Base-by-base conservation (phyloP, 1,140 invertebrate species). In the Wasmannia auropunctata region DNA sequence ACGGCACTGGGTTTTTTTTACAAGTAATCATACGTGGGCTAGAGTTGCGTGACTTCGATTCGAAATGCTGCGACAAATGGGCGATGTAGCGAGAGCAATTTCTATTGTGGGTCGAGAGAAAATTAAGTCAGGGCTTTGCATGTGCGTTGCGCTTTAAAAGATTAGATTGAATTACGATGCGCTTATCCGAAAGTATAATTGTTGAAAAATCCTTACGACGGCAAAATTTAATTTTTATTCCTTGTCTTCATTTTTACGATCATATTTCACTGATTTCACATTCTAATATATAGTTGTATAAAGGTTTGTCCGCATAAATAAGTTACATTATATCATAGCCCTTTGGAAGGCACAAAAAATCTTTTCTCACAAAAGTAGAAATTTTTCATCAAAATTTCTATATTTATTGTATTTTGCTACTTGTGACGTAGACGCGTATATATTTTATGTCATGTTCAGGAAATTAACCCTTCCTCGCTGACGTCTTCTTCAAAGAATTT, bases 1-100 rank as follows among this genome's bases (percentile, higher is more conserved):
- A 31, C 7, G 49, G 49, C 34, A 72, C 37, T 56, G 65, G 31
- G 8, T 70, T 74, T 83, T n/a, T 81, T 83, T 72, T 83, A 83
- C 67, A 58, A 54, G 16, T 83, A 72, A 34, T 58, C 67, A 11
- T 49, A 43, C 62, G 22, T 40, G 8, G 37, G 19, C 19, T 40
- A 58, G 51, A 28, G 34, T 37, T 69, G 46, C 54, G 62, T 77
- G 25, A 63, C 25, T 63, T 63, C 14, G 19, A 63, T 31, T 43
- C 25, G 58, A 46, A 67, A 70, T 40, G 22, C 54, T 72, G 79
- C 25, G 79, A 83, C 69, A 51, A 72, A 31, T 43, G 34, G 46
- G 37, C 14, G 51, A 43, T 43, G 51, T 49, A 70, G 34, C 51
- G 37, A 56, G 8, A 54, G 46, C 31, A 40, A 77, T 37, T 80